A percentile compares a stretch with the other conserved stretches of the same genome.
These are phyloP conservation scores for Bovichtus variegatus DNA, from an alignment of 2,797 vertebrate genomes.

Conservation along the genomic window DNA sequence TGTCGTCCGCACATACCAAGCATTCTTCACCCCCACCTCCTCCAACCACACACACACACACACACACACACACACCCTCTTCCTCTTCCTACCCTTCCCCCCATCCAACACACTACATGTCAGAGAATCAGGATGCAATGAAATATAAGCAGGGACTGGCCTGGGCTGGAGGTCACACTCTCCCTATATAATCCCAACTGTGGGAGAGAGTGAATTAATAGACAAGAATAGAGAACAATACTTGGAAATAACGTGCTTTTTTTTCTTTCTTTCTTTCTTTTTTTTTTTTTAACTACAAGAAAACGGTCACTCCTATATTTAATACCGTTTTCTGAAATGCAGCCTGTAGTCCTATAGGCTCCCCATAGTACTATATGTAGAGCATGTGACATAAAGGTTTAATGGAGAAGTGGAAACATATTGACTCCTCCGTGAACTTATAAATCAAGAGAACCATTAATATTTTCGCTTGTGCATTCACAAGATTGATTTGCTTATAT, in stretches of 20 bases:
- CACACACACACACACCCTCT: constrained; percentile 65
- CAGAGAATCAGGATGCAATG: constrained; percentile 83
- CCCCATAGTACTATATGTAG: background rate
- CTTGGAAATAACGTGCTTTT: background rate
- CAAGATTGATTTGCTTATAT: constrained; percentile 23
- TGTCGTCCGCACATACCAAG: constrained; percentile 84
- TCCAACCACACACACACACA: constrained; percentile 64
- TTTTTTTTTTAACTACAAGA: no score
- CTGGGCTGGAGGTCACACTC: constrained; percentile 75
- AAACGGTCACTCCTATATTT: background rate
- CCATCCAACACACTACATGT: constrained; percentile 77
- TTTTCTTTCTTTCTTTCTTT: no score
- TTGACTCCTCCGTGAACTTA: background rate
- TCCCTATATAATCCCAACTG: constrained; percentile 35
- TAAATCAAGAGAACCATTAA: constrained; percentile 5
- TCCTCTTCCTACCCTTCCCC: constrained; percentile 81
- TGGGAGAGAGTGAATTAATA: constrained; percentile 25
- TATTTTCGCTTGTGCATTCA: constrained; percentile 4
- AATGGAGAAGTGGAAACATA: background rate
- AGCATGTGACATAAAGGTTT: constrained; percentile 21
- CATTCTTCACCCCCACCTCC: constrained; percentile 83
- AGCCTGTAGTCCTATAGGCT: background rate
- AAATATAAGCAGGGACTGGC: constrained; percentile 76
- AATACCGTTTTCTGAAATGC: background rate
- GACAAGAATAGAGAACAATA: background rate